Evolutionary conservation across 2,797 vertebrate genomes (phyloP).

Genomic region (Taeniopygia guttata): DNA sequence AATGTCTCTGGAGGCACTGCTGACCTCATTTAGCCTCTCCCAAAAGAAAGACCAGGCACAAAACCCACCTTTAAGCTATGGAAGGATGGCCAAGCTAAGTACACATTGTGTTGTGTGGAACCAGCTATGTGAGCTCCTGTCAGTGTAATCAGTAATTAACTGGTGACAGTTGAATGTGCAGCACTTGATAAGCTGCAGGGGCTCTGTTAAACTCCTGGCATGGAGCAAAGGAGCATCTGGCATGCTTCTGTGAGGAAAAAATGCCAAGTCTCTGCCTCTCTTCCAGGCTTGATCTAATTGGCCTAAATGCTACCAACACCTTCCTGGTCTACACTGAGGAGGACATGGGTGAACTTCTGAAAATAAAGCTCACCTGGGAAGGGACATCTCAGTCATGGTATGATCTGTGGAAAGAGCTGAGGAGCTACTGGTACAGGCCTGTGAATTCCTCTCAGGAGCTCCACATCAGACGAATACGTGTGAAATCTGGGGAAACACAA

Average conservation of each 20-base stretch:
- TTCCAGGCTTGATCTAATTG: slow-evolving; percentile 78
- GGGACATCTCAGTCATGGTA: slow-evolving; percentile 78
- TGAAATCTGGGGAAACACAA: slow-evolving; percentile 93
- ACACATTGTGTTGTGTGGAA: fast-evolving
- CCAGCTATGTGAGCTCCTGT: not conserved
- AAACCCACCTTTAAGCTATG: not conserved
- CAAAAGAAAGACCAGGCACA: not conserved
- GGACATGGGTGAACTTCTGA: slow-evolving; percentile 89
- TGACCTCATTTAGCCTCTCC: not conserved
- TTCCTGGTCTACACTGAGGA: slow-evolving; percentile 92
- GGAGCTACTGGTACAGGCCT: slow-evolving; percentile 68
- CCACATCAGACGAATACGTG: slow-evolving; percentile 85
- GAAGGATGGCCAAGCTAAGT: not conserved
- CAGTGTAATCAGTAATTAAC: not conserved
- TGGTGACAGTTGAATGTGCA: not conserved
- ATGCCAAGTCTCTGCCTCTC: not conserved
- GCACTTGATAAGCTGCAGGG: not conserved
- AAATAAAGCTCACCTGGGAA: slow-evolving; percentile 89
- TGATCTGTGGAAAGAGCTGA: slow-evolving; percentile 82
- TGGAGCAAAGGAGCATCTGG: not conserved
- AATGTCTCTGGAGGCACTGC: not conserved
- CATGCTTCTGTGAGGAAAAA: not conserved
- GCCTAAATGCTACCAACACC: slow-evolving; percentile 89
- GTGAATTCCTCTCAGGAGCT: slow-evolving; percentile 69
- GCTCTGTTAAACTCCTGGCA: not conserved